phyloP scores from a whole-genome alignment of 2,888 invertebrate species.

The Listrodromus nycthemerus region DNA sequence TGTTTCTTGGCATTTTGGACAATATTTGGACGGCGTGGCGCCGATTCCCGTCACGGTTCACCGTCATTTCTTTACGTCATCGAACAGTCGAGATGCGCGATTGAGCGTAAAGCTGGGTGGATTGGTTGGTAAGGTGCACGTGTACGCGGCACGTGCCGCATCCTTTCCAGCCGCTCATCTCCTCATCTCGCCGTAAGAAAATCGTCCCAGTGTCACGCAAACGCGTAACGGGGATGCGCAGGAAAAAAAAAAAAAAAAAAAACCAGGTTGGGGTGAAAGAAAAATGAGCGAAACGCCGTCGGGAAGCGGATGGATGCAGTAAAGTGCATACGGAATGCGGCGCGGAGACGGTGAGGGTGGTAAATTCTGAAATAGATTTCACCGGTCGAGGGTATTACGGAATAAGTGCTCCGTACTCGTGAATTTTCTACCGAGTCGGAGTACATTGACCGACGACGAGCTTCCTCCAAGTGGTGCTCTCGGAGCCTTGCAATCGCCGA shows the following conservation, averaged over 20 bases:
- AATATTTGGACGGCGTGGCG: neutral
- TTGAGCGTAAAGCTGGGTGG: neutral
- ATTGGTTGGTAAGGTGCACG: neutral
- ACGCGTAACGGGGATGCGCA: neutral
- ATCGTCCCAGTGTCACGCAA: neutral
- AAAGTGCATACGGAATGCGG: neutral
- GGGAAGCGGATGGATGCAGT: neutral
- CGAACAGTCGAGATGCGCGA: neutral
- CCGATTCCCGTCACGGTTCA: neutral
- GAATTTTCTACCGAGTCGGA: slow-evolving; percentile 17
- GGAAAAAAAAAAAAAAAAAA: neutral
- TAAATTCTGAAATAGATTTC: slow-evolving; percentile 62
- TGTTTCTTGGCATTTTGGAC: neutral
- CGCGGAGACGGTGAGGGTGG: slow-evolving; percentile 16
- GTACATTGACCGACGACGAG: slow-evolving; percentile 35
- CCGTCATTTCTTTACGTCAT: neutral
- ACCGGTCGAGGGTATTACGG: slow-evolving; percentile 53
- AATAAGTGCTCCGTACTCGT: slow-evolving; percentile 45
- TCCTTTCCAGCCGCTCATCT: neutral
- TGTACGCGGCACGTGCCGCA: slow-evolving; percentile 20
- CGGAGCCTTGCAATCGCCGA: neutral
- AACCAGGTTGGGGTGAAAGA: too few relatives aligned
- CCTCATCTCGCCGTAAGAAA: neutral
- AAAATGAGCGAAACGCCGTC: neutral
- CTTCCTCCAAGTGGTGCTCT: neutral